Base-by-base conservation (phyloP, 2,113 vertebrate genomes). In the Tapirus terrestris region DNA sequence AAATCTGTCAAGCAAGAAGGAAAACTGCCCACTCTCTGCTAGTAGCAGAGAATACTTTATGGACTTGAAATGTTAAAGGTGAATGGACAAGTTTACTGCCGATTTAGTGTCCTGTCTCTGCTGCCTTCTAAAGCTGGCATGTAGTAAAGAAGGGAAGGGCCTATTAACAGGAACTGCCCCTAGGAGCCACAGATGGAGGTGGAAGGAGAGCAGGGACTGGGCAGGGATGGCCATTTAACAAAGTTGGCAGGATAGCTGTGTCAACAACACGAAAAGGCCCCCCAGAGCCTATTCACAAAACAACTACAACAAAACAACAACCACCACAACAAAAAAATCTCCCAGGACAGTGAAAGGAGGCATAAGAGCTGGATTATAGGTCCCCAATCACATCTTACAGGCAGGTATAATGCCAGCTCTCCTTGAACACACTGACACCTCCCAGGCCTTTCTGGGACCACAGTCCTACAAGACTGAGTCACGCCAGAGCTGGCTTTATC, bases 21-120 rank as follows among this genome's bases (percentile, higher is more conserved):
- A 72, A 53, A 82, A 95, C 2, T 45, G 12, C 14, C 17, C 16
- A 56, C 43, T 45, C 63, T 51, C 6, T 4, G 63, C 84, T 65
- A 6, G 36, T 45, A 75, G 68, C 39, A 39, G 92, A 96, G 0
- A 33, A 2, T 83, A 45, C 58, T 94, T 92, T 56, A 76, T 84
- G 93, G 61, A 18, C 72, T 63, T 13, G 9, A 60, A 91, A 73
- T 91, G n/a, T 79, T 68, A 85, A 27, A 81, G 89, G 96, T 93
- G 43, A 3, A 63, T 73, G 77, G 75, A 89, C n/a, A 80, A 2
- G 3, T 94, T 95, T 51, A 81, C 61, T 75, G 60, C 58, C 48
- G 21, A 53, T 8, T 79, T 91, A 43, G 72, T 51, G 18, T 56
- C 76, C 29, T 33, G 23, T 11, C 31, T 56, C 13, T 67, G 45